Evolutionary conservation across 1,140 invertebrate species (phyloP).

Genomic region (Linepithema humile): DNA sequence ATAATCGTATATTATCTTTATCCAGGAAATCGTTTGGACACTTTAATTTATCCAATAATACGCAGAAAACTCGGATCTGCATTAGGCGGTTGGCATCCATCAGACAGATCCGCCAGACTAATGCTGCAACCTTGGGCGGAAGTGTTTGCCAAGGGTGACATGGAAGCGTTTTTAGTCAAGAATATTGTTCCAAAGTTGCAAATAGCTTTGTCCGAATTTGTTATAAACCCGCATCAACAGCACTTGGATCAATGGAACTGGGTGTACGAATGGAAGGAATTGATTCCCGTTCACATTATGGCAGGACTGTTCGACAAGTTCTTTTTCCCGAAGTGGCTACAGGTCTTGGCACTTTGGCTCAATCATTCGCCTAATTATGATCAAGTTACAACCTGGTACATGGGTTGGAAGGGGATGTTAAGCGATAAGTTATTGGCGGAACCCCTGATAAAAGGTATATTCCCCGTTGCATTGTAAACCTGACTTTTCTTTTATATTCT

Average conservation of each 20-base stretch:
- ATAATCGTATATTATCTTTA: conserved; percentile 44
- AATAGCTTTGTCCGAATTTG: conserved; percentile 88
- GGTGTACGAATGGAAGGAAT: conserved; percentile 94
- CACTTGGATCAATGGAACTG: conserved; percentile 93
- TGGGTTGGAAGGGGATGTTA: conserved; percentile 93
- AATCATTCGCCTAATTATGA: conserved; percentile 92
- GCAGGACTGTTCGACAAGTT: conserved; percentile 91
- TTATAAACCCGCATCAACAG: conserved; percentile 95
- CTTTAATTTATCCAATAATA: conserved; percentile 95
- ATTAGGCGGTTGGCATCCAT: conserved; percentile 95
- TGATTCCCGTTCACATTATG: conserved; percentile 90
- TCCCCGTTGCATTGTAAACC: background rate
- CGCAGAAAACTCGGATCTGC: conserved; percentile 95
- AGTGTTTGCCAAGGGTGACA: conserved; percentile 92
- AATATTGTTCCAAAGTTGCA: conserved; percentile 97
- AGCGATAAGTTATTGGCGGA: conserved; percentile 88
- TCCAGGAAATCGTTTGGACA: conserved; percentile 88
- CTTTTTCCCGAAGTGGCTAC: conserved; percentile 96
- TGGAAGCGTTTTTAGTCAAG: conserved; percentile 94
- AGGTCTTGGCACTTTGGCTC: conserved; percentile 92
- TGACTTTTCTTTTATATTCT: background rate
- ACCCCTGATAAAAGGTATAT: conserved; percentile 88
- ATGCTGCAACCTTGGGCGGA: conserved; percentile 96
- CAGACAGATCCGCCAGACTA: conserved; percentile 95
- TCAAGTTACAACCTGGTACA: conserved; percentile 95